phyloP scores from a whole-genome alignment of 2,797 vertebrate species.

The Parotocinclus haroldoi region DNA sequence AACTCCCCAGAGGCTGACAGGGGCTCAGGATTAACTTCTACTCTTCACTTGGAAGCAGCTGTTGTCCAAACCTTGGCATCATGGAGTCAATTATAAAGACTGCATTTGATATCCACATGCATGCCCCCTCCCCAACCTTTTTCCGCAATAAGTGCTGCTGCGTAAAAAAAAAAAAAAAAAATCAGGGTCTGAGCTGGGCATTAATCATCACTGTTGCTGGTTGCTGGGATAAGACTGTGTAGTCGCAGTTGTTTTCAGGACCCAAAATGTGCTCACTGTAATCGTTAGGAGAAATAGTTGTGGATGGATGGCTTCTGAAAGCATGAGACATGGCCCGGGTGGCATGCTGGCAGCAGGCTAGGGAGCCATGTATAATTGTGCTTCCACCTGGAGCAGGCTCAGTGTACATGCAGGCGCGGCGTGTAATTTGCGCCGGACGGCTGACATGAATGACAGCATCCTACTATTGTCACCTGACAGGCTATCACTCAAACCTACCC shows the following conservation, averaged over 20 bases:
- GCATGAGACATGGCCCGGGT: conserved; percentile 25
- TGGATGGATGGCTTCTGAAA: conserved; percentile 33
- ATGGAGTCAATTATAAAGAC: conserved; percentile 61
- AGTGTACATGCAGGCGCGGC: conserved; percentile 17
- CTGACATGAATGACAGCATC: conserved; percentile 44
- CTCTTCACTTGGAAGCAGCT: conserved; percentile 30
- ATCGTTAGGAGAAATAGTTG: conserved; percentile 7
- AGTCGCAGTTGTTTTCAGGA: neutral
- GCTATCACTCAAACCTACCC: conserved; percentile 52
- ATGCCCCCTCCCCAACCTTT: conserved; percentile 32
- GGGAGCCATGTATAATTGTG: conserved; percentile 48
- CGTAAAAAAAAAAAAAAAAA: conserved; percentile 14
- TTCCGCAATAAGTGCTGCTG: conserved; percentile 55
- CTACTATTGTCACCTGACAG: conserved; percentile 56
- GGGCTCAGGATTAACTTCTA: conserved; percentile 25
- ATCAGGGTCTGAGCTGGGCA: neutral
- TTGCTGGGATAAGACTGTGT: neutral
- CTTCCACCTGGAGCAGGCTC: conserved; percentile 52
- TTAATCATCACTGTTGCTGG: conserved; percentile 1
- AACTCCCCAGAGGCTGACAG: conserved; percentile 56
- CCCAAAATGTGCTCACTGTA: neutral
- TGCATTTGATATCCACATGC: conserved; percentile 45
- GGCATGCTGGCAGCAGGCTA: conserved; percentile 32
- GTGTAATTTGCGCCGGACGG: conserved; percentile 46
- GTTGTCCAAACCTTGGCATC: conserved; percentile 40